Conservation (phyloP, 2,797 vertebrate species). For the Gastrophryne carolinensis region DNA sequence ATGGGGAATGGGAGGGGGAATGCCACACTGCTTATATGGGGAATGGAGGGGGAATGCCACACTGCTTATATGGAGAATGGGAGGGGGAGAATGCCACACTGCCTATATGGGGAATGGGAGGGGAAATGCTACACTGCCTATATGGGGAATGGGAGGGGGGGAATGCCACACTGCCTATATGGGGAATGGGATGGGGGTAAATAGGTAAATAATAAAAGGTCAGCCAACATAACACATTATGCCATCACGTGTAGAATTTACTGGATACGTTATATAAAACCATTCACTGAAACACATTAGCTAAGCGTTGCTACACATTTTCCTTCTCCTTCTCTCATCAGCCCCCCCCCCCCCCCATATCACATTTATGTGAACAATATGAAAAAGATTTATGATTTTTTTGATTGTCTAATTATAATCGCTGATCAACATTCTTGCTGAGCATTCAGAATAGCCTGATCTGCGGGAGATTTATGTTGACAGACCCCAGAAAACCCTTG, state of each 20-base stretch:
- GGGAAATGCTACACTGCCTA: too few species aligned
- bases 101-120: too few species aligned
- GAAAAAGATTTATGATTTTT: conserved; percentile 75
- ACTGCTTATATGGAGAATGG: too few species aligned
- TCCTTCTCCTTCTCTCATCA: conserved; percentile 64
- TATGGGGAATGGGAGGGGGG: too few species aligned
- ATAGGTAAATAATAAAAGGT: too few species aligned
- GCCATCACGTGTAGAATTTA: conserved; percentile 69
- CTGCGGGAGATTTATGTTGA: conserved; percentile 71
- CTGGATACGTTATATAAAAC: conserved; percentile 73
- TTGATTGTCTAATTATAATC: conserved; percentile 80
- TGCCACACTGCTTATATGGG: too few species aligned
- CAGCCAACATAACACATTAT: conserved; percentile 55
- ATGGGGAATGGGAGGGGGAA: too few species aligned
- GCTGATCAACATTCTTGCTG: conserved; percentile 83
- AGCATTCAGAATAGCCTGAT: conserved; percentile 70
- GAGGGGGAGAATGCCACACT: too few species aligned
- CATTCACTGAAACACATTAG: conserved; percentile 76
- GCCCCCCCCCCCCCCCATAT: conserved; percentile 69
- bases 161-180: too few species aligned
- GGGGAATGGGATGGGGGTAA: too few species aligned
- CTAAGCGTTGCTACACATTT: conserved; percentile 78
- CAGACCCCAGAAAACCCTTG: conserved; percentile 52
- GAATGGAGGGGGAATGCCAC: too few species aligned
- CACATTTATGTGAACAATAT: conserved; percentile 85